Base-by-base conservation (phyloP, 2,888 invertebrate species). In the Rhyacophila evoluta region DNA sequence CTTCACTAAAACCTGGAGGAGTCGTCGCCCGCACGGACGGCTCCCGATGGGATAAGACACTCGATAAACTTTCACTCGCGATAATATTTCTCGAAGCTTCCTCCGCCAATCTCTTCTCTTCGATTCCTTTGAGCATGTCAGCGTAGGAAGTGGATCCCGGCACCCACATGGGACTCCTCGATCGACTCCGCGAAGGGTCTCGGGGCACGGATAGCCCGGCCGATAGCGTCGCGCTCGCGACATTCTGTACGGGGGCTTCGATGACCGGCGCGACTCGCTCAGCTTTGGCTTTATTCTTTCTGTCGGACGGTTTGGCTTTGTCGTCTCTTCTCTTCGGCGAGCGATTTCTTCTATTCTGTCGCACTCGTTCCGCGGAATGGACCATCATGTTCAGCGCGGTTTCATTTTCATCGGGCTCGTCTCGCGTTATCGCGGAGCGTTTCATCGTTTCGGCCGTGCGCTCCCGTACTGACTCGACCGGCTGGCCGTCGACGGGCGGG, bases 131-230 rank as follows among this genome's bases (percentile, higher is more conserved):
- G 80, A 95, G 90, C 82, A 96, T 93, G 87, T 95, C 95, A 71
- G 96, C 95, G 86, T 95, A 96, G 70, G 95, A 92, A 71, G 94
- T 92, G 27, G 93, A 92, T 33, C 94, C 94, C 1, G 93, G 93
- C 67, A 89, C 86, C 95, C 95, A 95, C 85, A 93, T 92, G 12
- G 94, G 94, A 85, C 94, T 94, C 67, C 91, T 91, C 0, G 93
- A 93, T 83, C 93, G 89, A n/a, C 86, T 85, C 69, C 91, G 86
- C 6, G 85, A 83, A 72, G 84, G 83, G 10, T 86, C 84, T 3
- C 84, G 81, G 0, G 86, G 86, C 39, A 83, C 83, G 41, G 87
- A 77, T 12, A 81, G 67, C 68, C 39, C 41, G 19, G 8, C 74
- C 5, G 69, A 33, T 39, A 29, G 39, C 15, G 37, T 15, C 2